Conservation (phyloP, 2,113 vertebrate genomes). For the Leucoraja erinaceus region DNA sequence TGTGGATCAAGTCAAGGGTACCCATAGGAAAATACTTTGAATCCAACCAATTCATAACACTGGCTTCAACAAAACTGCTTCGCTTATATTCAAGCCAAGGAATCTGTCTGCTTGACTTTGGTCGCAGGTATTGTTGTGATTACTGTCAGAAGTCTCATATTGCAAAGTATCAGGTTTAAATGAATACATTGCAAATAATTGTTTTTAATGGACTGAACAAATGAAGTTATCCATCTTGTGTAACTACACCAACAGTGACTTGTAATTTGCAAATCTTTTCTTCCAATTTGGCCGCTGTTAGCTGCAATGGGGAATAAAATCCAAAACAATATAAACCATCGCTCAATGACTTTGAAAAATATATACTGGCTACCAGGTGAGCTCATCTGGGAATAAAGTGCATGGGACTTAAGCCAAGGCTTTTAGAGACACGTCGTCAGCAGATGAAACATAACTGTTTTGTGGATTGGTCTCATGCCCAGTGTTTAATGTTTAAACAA, state of each 20-base stretch:
- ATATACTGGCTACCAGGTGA: not conserved
- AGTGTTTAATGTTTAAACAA: not conserved
- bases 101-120: not conserved
- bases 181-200: not conserved
- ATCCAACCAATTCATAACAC: not conserved
- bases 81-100: not conserved
- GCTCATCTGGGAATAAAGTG: not conserved
- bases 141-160: conserved; percentile 6
- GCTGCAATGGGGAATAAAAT: not conserved
- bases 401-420: not conserved
- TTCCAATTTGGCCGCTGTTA: not conserved
- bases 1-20: not conserved
- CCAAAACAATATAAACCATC: not conserved
- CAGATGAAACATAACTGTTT: not conserved
- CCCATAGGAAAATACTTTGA: conserved; percentile 20
- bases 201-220: not conserved
- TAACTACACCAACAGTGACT: not conserved
- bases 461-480: not conserved
- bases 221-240: not conserved
- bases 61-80: not conserved
- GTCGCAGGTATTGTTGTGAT: not conserved
- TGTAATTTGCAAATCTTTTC: not conserved
- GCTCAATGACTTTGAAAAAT: not conserved
- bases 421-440: not conserved
- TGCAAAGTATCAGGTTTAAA: not conserved